Percentiles rank a stretch among this genome's conserved stretches.
These are phyloP conservation scores for Phenacoccus solenopsis DNA, from an alignment of 1,140 invertebrate species.

Conservation along the genomic window DNA sequence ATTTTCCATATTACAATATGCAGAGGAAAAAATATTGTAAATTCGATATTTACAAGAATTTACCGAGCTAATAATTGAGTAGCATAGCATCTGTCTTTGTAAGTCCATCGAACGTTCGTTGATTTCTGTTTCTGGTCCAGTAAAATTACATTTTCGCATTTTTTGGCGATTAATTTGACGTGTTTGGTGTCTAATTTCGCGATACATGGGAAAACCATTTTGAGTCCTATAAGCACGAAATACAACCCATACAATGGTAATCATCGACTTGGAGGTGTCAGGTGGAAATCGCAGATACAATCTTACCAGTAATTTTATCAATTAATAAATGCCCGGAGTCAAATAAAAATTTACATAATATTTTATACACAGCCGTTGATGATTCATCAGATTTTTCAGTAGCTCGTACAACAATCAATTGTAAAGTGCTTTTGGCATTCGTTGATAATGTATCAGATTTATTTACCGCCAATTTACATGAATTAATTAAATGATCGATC, in stretches of 20 bases:
- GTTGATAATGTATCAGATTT: neutral
- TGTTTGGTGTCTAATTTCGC: constrained; percentile 18
- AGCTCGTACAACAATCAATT: neutral
- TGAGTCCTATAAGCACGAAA: constrained; percentile 7
- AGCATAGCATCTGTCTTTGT: constrained; percentile 21
- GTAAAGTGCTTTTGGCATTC: neutral
- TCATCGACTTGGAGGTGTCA: neutral
- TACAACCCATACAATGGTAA: neutral
- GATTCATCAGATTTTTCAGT: neutral
- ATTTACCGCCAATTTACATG: neutral
- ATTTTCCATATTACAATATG: neutral
- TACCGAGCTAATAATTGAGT: constrained; percentile 21
- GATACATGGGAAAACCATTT: constrained; percentile 19
- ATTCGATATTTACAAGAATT: neutral
- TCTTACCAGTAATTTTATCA: constrained; percentile 22
- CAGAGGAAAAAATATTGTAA: neutral
- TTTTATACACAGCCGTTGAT: neutral
- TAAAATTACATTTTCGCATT: constrained; percentile 19
- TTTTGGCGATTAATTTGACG: constrained; percentile 19
- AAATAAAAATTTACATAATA: constrained; percentile 19
- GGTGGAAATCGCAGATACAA: no score
- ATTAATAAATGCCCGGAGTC: constrained; percentile 21
- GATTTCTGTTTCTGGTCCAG: constrained; percentile 20
- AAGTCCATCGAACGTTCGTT: constrained; percentile 17
- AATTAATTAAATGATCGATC: neutral